Evolutionary conservation across 1,140 invertebrate species (phyloP).

Genomic region (Bathynomus jamesi): DNA sequence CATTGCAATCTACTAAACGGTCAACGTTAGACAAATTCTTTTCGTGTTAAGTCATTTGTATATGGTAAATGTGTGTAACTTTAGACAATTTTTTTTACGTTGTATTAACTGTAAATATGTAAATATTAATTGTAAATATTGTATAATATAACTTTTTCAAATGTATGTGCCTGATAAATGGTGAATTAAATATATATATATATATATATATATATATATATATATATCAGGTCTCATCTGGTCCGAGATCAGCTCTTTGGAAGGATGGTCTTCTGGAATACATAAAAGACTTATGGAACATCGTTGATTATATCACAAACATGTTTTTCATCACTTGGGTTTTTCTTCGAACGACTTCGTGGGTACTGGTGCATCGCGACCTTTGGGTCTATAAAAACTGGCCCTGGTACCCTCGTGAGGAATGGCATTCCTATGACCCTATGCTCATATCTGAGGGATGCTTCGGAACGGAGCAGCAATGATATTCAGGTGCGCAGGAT

Average conservation of each 20-base stretch:
- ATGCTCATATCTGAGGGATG: slow-evolving; percentile 88
- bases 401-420: slow-evolving; percentile 72
- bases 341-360: slow-evolving; percentile 52
- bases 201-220: slow-evolving; percentile 19
- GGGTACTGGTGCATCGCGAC: slow-evolving; percentile 26
- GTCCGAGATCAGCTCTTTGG: slow-evolving; percentile 84
- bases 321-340: slow-evolving; percentile 88
- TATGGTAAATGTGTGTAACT: too few relatives aligned
- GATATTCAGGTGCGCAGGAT: slow-evolving; percentile 68
- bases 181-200: slow-evolving; percentile 20
- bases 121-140: too few relatives aligned
- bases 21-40: too few relatives aligned
- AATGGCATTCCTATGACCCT: slow-evolving; percentile 88
- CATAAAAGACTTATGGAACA: slow-evolving; percentile 89
- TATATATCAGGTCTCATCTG: slow-evolving; percentile 52
- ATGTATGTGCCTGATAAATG: too few relatives aligned
- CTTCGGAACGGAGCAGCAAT: slow-evolving; percentile 87
- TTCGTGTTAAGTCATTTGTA: too few relatives aligned
- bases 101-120: too few relatives aligned
- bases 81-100: too few relatives aligned
- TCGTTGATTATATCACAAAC: slow-evolving; percentile 92
- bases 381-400: slow-evolving; percentile 23
- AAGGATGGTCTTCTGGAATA: slow-evolving; percentile 78
- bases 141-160: too few relatives aligned
- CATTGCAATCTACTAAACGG: too few relatives aligned